A percentile compares a stretch with the other conserved stretches of the same genome.
Evolutionary conservation across 2,888 invertebrate genomes (phyloP).

Genomic region (Apamea anceps): DNA sequence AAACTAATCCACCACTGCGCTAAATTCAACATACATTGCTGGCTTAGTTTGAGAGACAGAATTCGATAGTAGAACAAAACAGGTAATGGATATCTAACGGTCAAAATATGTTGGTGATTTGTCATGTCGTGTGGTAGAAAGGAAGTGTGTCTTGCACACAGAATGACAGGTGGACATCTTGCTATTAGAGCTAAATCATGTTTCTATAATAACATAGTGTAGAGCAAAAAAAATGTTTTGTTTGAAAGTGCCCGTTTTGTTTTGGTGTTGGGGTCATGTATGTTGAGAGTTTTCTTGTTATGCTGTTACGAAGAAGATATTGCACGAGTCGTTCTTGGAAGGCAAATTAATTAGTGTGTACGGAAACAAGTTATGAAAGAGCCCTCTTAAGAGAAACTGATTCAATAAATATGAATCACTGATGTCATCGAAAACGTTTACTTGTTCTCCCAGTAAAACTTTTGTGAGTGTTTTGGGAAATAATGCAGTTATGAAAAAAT

Average conservation of each 20-base stretch:
- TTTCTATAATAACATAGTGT: slow-evolving; percentile 66
- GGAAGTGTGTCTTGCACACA: slow-evolving; percentile 64
- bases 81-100: neutral
- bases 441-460: neutral
- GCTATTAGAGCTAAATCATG: slow-evolving; percentile 73
- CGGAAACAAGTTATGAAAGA: neutral
- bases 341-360: neutral
- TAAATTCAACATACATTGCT: slow-evolving; percentile 20
- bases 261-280: slow-evolving; percentile 17
- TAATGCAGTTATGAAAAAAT: neutral
- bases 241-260: slow-evolving; percentile 37
- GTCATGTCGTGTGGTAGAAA: slow-evolving; percentile 32
- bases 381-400: neutral
- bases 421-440: no score
- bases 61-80: neutral
- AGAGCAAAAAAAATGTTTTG: slow-evolving; percentile 34
- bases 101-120: neutral
- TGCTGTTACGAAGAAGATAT: neutral
- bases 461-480: neutral
- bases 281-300: slow-evolving; percentile 19
- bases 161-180: slow-evolving; percentile 76
- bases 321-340: neutral
- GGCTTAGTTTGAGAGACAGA: fast-evolving
- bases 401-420: neutral
- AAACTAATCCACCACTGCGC: neutral